A percentile compares a stretch with the other conserved stretches of the same genome.
Conservation (phyloP, 2,888 invertebrate genomes). For the Oxytorus armatus region DNA sequence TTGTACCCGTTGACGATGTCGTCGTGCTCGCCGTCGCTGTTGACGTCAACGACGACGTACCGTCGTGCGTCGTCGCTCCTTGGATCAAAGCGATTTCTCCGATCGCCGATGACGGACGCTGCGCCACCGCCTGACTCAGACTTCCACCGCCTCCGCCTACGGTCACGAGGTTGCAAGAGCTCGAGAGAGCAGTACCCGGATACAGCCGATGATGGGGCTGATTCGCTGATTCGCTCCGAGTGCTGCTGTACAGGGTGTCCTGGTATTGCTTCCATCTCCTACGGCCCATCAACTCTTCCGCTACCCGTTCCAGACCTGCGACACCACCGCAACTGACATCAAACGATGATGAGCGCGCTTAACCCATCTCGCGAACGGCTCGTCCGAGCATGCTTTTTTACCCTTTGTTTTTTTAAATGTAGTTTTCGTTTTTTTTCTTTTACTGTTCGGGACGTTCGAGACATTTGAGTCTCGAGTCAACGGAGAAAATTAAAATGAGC, state of each 20-base stretch:
- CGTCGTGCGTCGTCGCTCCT: slow-evolving; percentile 63
- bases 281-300: slow-evolving; percentile 98
- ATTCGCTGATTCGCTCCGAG: slow-evolving; percentile 82
- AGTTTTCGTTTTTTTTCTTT: not conserved
- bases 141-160: slow-evolving; percentile 66
- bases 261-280: slow-evolving; percentile 98
- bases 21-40: slow-evolving; percentile 56
- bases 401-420: not conserved
- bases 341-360: slow-evolving; percentile 79
- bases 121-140: slow-evolving; percentile 75
- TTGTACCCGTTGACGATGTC: slow-evolving; percentile 53
- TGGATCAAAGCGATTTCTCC: slow-evolving; percentile 60
- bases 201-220: slow-evolving; percentile 79
- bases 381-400: slow-evolving; percentile 58
- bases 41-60: slow-evolving; percentile 63
- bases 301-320: slow-evolving; percentile 97
- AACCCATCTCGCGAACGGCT: slow-evolving; percentile 66
- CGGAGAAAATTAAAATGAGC: too few species aligned
- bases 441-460: not conserved
- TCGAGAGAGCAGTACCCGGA: slow-evolving; percentile 74
- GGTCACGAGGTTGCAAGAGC: slow-evolving; percentile 73
- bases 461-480: too few species aligned
- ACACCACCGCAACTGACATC: slow-evolving; percentile 83
- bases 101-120: slow-evolving; percentile 72
- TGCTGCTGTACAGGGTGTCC: slow-evolving; percentile 88